These are phyloP conservation scores for Petrolisthes cinctipes DNA, from an alignment of 2,888 invertebrate species.

Conservation along the genomic window DNA sequence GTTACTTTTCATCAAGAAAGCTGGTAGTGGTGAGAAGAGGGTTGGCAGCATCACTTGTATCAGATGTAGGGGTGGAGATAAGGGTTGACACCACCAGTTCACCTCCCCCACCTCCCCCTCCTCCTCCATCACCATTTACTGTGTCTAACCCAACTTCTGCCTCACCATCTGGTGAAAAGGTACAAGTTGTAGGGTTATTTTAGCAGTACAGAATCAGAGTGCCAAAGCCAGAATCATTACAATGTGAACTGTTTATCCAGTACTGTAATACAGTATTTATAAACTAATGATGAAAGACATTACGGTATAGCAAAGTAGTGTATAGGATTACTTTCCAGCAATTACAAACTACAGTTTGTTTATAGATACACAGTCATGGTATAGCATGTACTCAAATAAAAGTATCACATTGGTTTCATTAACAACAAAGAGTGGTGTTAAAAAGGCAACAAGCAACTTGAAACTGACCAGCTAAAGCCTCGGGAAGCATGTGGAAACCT, in stretches of 20 bases:
- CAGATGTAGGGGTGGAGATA: constrained; percentile 53
- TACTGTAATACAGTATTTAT: too few species aligned
- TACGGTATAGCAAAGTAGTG: too few species aligned
- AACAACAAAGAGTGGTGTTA: too few species aligned
- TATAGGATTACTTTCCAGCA: too few species aligned
- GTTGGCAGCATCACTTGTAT: constrained; percentile 58
- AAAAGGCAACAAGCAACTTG: too few species aligned
- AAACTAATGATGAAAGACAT: too few species aligned
- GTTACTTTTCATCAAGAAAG: constrained; percentile 55
- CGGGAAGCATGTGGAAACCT: constrained; percentile 34
- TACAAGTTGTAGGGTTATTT: not conserved
- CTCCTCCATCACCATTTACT: constrained; percentile 30
- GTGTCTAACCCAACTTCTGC: constrained; percentile 43
- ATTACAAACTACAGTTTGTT: too few species aligned
- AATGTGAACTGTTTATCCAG: too few species aligned
- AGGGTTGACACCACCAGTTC: constrained; percentile 36
- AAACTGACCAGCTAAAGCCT: constrained; percentile 43
- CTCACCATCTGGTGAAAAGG: constrained; percentile 45
- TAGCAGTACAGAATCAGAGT: not conserved
- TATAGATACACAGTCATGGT: too few species aligned
- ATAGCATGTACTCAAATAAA: too few species aligned
- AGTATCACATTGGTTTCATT: too few species aligned
- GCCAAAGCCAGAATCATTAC: not conserved
- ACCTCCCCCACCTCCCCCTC: constrained; percentile 24
- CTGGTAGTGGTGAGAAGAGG: constrained; percentile 51